A percentile compares a stretch with the other conserved stretches of the same genome.
These are phyloP conservation scores for Herpailurus yagouaroundi DNA, from an alignment of 2,113 vertebrate genomes.

Conservation along the genomic window DNA sequence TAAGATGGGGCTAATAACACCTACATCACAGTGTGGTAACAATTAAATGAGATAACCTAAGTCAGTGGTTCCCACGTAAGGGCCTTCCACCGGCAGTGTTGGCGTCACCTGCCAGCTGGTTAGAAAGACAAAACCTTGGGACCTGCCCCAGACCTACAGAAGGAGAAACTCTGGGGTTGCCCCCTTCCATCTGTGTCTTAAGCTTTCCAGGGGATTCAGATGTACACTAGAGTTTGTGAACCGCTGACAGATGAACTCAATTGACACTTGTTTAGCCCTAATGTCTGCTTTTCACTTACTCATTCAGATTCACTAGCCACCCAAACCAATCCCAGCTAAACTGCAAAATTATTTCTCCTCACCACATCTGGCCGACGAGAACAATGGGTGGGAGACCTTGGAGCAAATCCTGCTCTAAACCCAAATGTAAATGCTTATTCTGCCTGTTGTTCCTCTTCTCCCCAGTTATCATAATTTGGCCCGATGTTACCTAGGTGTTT, in stretches of 20 bases:
- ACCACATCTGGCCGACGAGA: neutral
- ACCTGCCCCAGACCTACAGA: neutral
- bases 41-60: neutral
- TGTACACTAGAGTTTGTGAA: neutral
- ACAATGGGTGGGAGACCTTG: neutral
- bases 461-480: neutral
- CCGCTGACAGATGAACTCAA: neutral
- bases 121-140: neutral
- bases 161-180: neutral
- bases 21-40: neutral
- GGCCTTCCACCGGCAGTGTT: neutral
- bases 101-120: neutral
- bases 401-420: neutral
- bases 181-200: too few species aligned
- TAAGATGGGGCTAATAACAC: neutral
- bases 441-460: neutral
- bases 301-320: neutral
- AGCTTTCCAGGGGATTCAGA: neutral
- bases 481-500: neutral
- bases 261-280: neutral
- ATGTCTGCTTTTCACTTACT: neutral
- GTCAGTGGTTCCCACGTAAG: neutral
- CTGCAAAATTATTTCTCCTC: neutral
- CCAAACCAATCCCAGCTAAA: neutral
- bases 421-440: neutral